Evolutionary conservation across 2,113 vertebrate genomes (phyloP).

Genomic region (Acrocephalus arundinaceus): DNA sequence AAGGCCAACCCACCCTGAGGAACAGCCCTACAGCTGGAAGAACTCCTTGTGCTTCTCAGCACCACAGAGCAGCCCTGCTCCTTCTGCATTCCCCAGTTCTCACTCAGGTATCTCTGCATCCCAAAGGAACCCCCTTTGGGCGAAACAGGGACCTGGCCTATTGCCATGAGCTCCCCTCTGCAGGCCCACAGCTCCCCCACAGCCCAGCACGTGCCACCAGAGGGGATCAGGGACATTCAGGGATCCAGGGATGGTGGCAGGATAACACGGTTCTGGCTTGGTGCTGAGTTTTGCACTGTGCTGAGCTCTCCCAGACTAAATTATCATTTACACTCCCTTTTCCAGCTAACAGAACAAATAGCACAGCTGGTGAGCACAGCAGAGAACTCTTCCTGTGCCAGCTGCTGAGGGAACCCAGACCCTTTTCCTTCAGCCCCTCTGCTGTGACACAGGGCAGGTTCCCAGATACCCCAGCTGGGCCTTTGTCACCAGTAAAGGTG

Average conservation of each 20-base stretch:
- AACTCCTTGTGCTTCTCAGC: not conserved
- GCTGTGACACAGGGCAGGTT: not conserved
- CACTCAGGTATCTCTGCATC: not conserved
- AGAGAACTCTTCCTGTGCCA: not conserved
- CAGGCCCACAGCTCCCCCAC: not conserved
- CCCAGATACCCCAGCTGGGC: not conserved
- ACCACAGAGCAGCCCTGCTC: not conserved
- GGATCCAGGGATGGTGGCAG: not conserved
- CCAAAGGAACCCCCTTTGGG: not conserved
- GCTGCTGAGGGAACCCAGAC: not conserved
- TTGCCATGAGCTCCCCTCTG: not conserved
- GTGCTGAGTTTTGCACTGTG: not conserved
- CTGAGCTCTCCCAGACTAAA: not conserved
- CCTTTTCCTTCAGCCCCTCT: not conserved
- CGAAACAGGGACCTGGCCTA: not conserved
- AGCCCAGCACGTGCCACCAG: fast-evolving
- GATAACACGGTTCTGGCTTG: fast-evolving
- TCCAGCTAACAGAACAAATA: not conserved
- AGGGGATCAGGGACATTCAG: not conserved
- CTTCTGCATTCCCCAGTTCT: not conserved
- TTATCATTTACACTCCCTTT: not conserved
- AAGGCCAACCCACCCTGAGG: not conserved
- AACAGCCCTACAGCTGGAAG: not conserved
- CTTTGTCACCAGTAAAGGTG: not conserved
- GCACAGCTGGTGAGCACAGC: not conserved